Evolutionary conservation across 2,797 vertebrate species (phyloP).

Genomic region (Anas bernieri): DNA sequence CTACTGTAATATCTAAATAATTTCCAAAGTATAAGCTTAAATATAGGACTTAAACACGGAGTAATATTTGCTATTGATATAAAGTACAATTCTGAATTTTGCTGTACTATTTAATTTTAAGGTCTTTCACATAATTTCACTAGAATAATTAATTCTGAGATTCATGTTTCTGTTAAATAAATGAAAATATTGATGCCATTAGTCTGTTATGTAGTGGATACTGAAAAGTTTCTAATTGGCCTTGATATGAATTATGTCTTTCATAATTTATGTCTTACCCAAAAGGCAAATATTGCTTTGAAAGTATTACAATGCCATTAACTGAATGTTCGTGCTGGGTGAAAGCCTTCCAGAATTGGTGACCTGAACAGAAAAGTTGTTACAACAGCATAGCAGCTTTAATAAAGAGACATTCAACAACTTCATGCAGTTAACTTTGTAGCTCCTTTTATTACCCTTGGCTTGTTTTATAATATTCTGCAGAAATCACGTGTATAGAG

Average conservation of each 20-base stretch:
- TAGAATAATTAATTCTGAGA: slow-evolving; percentile 6
- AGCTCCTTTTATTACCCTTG: not conserved
- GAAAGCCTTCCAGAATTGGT: not conserved
- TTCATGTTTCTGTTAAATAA: not conserved
- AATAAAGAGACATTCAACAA: not conserved
- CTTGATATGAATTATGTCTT: slow-evolving; percentile 17
- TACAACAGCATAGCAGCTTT: not conserved
- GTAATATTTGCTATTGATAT: not conserved
- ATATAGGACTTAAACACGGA: not conserved
- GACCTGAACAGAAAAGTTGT: not conserved
- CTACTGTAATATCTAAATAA: not conserved
- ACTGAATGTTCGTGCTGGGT: not conserved
- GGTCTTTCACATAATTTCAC: not conserved
- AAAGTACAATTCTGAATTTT: not conserved
- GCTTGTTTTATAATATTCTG: not conserved
- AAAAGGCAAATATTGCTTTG: slow-evolving; percentile 34
- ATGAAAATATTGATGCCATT: not conserved
- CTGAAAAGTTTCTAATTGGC: slow-evolving; percentile 29
- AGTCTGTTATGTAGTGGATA: not conserved
- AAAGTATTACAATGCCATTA: not conserved
- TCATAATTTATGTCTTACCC: slow-evolving; percentile 27
- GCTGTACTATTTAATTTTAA: not conserved
- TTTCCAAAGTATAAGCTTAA: not conserved
- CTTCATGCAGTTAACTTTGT: not conserved
- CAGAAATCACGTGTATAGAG: not conserved